Evolutionary conservation across 2,113 vertebrate species (phyloP), one percentile per base, ranked within the genome.

Genomic region (Esox niger): DNA sequence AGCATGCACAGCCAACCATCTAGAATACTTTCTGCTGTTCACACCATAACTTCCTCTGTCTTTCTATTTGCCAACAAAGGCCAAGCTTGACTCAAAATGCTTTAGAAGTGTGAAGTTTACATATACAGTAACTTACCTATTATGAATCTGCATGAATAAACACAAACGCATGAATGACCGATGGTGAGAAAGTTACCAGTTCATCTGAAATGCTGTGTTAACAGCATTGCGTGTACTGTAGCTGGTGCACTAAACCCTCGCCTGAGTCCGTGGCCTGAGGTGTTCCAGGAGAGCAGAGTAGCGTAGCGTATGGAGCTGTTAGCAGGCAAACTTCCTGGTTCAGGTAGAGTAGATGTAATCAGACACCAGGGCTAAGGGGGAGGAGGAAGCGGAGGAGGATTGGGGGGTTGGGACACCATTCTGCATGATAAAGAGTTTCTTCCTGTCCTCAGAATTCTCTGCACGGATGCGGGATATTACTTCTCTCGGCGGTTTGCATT

Each of bases 261-360:
- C n/a, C 47, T 21, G 43, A 77, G 73, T 66, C 25, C 49, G 60
- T 77, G 38, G 68, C 71, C 58, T 71, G 55, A 71, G 21, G 21
- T 52, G 47, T 23, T 23, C 4, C n/a, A 52, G 47, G 47, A 74
- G 67, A 76, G 71, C 73, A 70, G 27, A 74, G 49, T 43, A 76
- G 67, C 76, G 69, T 69, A 69, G 27, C 73, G 54, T 47, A 76
- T 49, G 59, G 56, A 70, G 20, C 64, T 4, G 38, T 17, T 43
- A 43, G 38, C 11, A 43, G 73, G 67, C 78, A 79, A 75, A 79
- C 80, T 69, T 83, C 77, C 64, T 74, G 70, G 71, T 87, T 79
- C 85, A 89, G 77, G 81, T 79, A 52, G 83, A 84, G 77, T 68
- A 80, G 80, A 86, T 88, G 84, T 86, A 88, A 89, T 91, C 85